Base-by-base conservation (phyloP, 2,888 invertebrate species). In the Hecatera dysodea region DNA sequence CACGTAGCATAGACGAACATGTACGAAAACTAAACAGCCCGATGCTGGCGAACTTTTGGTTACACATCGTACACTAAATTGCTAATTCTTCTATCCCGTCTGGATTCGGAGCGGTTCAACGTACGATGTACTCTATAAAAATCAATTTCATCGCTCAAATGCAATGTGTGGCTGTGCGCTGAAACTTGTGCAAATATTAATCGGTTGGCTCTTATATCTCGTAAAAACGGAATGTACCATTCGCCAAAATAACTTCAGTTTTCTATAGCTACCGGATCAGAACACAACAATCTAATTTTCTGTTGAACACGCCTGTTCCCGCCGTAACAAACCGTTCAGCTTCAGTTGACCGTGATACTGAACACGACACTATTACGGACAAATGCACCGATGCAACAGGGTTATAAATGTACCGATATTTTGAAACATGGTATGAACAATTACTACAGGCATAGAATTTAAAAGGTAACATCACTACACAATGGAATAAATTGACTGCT, bases 31-130 rank as follows among this genome's bases (percentile, higher is more conserved):
- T 56, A 55, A 72, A 57, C 44, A 50, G 33, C 55, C 7, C n/a
- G 36, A 24, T 29, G 52, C 46, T 29, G 15, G 42, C n/a, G 33
- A 48, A 48, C 33, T 44, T 72, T 36, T 27, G 22, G 22, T 24
- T 64, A 22, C n/a, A 63, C 39, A 61, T 27, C 50, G 50, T 2
- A 11, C 8, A 50, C 29, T 61, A 44, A 61, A 65, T 72, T 77
- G 33, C 39, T 48, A 42, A 62, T 67, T 72, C 56, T 72, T 36
- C 27, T 46, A 75, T 55, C 42, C 36, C 33, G 27, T 27, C 22
- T 72, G 29, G 22, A 46, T 2, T 64, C 36, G 22, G 29, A 27
- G 29, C 19, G 46, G 24, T 55, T 50, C 29, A 7, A 55, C 59
- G 7, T 27, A 36, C 50, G 44, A 36, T 46, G 33, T 42, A 44